A percentile compares a stretch with the other conserved stretches of the same genome.
Evolutionary conservation across 2,797 vertebrate genomes (phyloP).

Genomic region (Gymnopithys bicolor): DNA sequence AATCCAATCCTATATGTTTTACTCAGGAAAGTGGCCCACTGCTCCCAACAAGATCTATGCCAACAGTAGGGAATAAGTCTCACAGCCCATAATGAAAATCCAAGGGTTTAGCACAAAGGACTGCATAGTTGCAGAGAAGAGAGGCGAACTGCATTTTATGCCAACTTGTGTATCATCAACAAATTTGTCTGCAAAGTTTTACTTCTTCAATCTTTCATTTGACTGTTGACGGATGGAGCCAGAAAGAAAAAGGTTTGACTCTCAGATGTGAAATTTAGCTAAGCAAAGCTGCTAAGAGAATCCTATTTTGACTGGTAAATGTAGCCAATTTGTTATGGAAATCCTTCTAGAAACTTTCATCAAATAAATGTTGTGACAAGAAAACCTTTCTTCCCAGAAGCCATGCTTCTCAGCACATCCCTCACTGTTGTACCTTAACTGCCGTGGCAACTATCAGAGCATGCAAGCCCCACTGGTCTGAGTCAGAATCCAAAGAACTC

Average conservation of each 20-base stretch:
- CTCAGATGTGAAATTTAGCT: not conserved
- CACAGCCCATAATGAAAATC: not conserved
- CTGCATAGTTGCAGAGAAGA: not conserved
- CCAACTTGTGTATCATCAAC: not conserved
- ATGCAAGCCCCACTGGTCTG: not conserved
- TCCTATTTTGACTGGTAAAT: not conserved
- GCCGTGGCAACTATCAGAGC: not conserved
- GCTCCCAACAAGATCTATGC: not conserved
- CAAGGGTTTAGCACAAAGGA: not conserved
- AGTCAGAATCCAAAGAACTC: not conserved
- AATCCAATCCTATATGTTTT: not conserved
- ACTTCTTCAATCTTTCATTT: not conserved
- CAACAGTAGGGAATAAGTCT: not conserved
- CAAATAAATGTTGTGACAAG: not conserved
- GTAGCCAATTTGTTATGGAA: not conserved
- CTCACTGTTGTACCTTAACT: not conserved
- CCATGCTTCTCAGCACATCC: not conserved
- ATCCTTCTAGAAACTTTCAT: not conserved
- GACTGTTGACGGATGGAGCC: not conserved
- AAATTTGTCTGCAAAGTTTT: not conserved
- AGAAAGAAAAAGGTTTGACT: not conserved
- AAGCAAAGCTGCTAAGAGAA: not conserved
- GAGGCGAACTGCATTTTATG: not conserved
- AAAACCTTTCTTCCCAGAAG: not conserved
- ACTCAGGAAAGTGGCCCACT: not conserved